These are phyloP conservation scores for Botia almorhae DNA, from an alignment of 2,797 vertebrate species.

Conservation along the genomic window DNA sequence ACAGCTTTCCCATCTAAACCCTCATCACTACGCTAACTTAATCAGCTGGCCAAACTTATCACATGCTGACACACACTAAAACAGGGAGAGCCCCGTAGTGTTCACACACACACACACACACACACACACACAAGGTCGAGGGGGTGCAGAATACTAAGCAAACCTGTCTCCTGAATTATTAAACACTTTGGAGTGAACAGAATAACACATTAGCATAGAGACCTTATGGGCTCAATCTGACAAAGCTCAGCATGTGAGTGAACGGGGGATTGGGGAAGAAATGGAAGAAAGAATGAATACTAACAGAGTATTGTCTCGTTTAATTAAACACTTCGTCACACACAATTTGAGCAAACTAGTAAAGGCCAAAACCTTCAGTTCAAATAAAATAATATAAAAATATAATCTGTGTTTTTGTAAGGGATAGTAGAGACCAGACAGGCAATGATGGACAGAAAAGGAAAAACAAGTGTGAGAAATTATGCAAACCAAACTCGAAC, in stretches of 20 bases:
- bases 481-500: too few relatives aligned
- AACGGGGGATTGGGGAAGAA: conserved; percentile 5
- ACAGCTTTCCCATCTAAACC: conserved; percentile 7
- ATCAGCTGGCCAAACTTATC: conserved; percentile 48
- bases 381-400: background rate
- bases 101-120: too few relatives aligned
- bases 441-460: too few relatives aligned
- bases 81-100: conserved; percentile 53
- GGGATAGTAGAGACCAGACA: too few relatives aligned
- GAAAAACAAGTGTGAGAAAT: too few relatives aligned
- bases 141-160: conserved; percentile 81
- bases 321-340: background rate
- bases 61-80: conserved; percentile 58
- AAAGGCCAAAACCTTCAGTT: background rate
- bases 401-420: too few relatives aligned
- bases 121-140: conserved; percentile 52
- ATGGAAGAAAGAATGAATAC: background rate
- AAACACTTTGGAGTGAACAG: conserved; percentile 72
- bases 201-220: conserved; percentile 76
- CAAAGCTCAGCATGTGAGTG: background rate
- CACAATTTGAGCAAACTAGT: too few relatives aligned
- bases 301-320: background rate
- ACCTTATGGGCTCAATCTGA: conserved; percentile 78
- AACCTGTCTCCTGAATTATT: conserved; percentile 83
- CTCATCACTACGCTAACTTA: conserved; percentile 21